phyloP scores from a whole-genome alignment of 2,113 vertebrate genomes.

The Megaceryle maxima region DNA sequence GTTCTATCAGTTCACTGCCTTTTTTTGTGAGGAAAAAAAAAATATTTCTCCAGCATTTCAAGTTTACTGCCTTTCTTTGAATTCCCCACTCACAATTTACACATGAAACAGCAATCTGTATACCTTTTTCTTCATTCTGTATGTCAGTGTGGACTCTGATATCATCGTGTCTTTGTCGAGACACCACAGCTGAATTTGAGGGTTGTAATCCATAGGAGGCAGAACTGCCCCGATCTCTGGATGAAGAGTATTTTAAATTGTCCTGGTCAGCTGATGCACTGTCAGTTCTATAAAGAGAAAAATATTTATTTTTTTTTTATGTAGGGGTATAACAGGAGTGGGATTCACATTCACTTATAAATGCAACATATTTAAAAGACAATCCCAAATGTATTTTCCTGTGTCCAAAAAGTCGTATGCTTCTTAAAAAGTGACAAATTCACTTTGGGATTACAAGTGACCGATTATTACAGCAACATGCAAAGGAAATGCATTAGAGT shows the following conservation, averaged over 20 bases:
- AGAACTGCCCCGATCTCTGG: slow-evolving; percentile 87
- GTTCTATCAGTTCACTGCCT: not conserved
- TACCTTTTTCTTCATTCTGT: slow-evolving; percentile 87
- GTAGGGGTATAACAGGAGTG: slow-evolving; percentile 1
- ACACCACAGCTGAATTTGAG: slow-evolving; percentile 86
- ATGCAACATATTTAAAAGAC: not conserved
- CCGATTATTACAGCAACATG: not conserved
- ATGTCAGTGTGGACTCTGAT: slow-evolving; percentile 82
- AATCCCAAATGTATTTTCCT: slow-evolving; percentile 7
- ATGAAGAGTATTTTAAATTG: slow-evolving; percentile 89
- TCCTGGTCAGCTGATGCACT: slow-evolving; percentile 92
- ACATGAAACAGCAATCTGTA: slow-evolving; percentile 5
- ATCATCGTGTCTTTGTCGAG: slow-evolving; percentile 89
- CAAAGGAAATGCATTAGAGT: not conserved
- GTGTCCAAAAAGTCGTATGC: not conserved
- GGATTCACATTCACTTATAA: slow-evolving; percentile 42
- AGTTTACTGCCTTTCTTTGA: not conserved
- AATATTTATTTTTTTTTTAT: slow-evolving; percentile 29
- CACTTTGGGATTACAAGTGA: not conserved
- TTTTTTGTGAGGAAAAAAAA: no score
- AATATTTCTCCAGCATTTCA: not conserved
- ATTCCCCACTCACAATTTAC: not conserved
- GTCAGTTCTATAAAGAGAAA: slow-evolving; percentile 87
- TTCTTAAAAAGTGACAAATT: not conserved
- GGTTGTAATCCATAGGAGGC: slow-evolving; percentile 86